A percentile compares a stretch with the other conserved stretches of the same genome.
Evolutionary conservation across 2,888 invertebrate genomes (phyloP).

Genomic region (Frankliniella intonsa): DNA sequence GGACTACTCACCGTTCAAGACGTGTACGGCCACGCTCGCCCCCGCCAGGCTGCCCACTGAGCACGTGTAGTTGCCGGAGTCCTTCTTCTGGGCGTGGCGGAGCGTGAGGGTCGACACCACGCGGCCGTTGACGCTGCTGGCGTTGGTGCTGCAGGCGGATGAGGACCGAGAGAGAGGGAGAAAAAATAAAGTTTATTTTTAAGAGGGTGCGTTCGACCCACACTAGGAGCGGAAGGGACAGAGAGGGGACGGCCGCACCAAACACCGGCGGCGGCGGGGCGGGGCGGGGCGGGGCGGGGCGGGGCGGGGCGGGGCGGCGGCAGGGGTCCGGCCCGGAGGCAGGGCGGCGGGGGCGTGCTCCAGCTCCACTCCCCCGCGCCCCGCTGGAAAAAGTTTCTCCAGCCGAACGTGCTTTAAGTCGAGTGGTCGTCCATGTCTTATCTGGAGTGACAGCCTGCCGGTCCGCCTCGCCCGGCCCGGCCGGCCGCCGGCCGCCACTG

Average conservation of each 20-base stretch:
- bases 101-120: slow-evolving; percentile 52
- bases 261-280: not conserved
- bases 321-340: no score
- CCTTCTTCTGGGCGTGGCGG: slow-evolving; percentile 53
- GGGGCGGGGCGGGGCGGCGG: not conserved
- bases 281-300: not conserved
- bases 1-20: slow-evolving; percentile 55
- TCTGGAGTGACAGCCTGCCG: not conserved
- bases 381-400: no score
- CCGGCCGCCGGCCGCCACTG: no score
- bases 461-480: no score
- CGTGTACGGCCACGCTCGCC: slow-evolving; percentile 57
- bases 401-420: not conserved
- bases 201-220: not conserved
- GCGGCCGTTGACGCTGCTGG: slow-evolving; percentile 46
- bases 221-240: not conserved
- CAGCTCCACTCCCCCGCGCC: no score
- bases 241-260: slow-evolving; percentile 20
- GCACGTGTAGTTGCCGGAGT: slow-evolving; percentile 60
- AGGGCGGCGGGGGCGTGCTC: no score
- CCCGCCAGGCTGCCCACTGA: slow-evolving; percentile 51
- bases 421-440: not conserved
- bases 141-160: slow-evolving; percentile 49
- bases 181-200: no score
- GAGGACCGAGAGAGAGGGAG: not conserved